Conservation (phyloP, 2,113 vertebrate genomes). For the Brachyhypopomus occidentalis region DNA sequence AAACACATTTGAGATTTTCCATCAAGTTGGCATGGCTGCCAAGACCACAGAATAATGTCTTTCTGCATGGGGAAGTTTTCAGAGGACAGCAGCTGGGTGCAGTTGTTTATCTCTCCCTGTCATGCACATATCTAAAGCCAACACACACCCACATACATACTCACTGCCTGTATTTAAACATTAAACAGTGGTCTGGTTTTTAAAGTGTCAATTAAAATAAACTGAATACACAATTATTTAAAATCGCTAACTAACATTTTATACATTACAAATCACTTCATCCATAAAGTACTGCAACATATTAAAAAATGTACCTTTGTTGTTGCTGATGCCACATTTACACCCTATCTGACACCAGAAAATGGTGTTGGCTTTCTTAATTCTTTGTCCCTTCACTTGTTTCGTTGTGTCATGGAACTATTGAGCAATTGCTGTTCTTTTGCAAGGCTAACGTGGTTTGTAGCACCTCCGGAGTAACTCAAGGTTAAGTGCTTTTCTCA, state of each 20-base stretch:
- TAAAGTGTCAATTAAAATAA: not conserved
- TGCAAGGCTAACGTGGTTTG: slow-evolving; percentile 5
- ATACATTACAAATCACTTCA: too few relatives aligned
- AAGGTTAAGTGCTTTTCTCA: not conserved
- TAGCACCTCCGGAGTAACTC: not conserved
- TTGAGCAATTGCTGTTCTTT: not conserved
- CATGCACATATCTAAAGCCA: not conserved
- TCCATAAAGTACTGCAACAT: too few relatives aligned
- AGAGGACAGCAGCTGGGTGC: slow-evolving; percentile 2
- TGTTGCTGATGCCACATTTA: too few relatives aligned
- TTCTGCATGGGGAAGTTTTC: not conserved
- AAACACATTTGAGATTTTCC: slow-evolving; percentile 42
- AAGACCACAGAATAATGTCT: slow-evolving; percentile 6
- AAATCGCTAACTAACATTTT: too few relatives aligned
- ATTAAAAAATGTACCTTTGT: too few relatives aligned
- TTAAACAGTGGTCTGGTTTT: too few relatives aligned
- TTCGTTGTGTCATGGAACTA: not conserved
- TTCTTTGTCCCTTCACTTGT: not conserved
- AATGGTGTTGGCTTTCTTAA: too few relatives aligned
- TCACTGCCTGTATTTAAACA: not conserved
- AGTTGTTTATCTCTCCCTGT: not conserved
- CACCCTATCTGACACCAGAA: too few relatives aligned
- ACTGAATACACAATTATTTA: not conserved
- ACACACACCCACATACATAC: slow-evolving; percentile 23
- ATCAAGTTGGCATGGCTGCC: slow-evolving; percentile 40